Evolutionary conservation across 2,888 invertebrate genomes (phyloP).

Genomic region (Epinotia demarniana): DNA sequence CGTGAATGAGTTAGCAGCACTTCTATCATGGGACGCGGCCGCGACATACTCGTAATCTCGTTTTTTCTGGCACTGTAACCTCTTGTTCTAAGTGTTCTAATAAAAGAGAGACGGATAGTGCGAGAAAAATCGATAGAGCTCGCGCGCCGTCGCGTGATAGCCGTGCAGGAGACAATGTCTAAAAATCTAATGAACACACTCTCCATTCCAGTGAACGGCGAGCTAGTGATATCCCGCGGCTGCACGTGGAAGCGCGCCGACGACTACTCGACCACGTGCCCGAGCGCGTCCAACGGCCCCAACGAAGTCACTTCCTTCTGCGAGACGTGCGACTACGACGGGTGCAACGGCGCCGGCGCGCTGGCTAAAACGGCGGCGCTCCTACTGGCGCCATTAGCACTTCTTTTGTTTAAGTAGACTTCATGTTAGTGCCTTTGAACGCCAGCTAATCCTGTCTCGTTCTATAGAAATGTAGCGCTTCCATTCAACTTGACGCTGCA

Average conservation of each 20-base stretch:
- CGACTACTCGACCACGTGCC: conserved; percentile 80
- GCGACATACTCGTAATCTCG: too few relatives aligned
- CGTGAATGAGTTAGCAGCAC: too few relatives aligned
- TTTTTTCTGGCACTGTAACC: too few relatives aligned
- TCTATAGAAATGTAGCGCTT: too few relatives aligned
- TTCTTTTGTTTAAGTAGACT: conserved; percentile 75
- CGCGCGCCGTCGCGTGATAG: too few relatives aligned
- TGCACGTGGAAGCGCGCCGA: conserved; percentile 85
- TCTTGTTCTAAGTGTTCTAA: too few relatives aligned
- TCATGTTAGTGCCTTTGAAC: conserved; percentile 8
- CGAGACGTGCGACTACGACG: conserved; percentile 87
- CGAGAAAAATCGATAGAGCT: too few relatives aligned
- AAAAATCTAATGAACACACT: conserved; percentile 19
- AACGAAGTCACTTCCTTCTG: conserved; percentile 86
- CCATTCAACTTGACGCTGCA: too few relatives aligned
- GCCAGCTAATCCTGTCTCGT: background rate
- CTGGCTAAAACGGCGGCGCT: conserved; percentile 76
- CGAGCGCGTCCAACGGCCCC: conserved; percentile 74
- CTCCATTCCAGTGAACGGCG: conserved; percentile 79
- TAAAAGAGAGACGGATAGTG: too few relatives aligned
- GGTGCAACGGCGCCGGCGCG: conserved; percentile 86
- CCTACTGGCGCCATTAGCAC: conserved; percentile 69
- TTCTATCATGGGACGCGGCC: too few relatives aligned
- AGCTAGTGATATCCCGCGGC: conserved; percentile 81
- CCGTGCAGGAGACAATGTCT: too few relatives aligned